phyloP scores from a whole-genome alignment of 2,797 vertebrate species.

The Diglossa cyanea region DNA sequence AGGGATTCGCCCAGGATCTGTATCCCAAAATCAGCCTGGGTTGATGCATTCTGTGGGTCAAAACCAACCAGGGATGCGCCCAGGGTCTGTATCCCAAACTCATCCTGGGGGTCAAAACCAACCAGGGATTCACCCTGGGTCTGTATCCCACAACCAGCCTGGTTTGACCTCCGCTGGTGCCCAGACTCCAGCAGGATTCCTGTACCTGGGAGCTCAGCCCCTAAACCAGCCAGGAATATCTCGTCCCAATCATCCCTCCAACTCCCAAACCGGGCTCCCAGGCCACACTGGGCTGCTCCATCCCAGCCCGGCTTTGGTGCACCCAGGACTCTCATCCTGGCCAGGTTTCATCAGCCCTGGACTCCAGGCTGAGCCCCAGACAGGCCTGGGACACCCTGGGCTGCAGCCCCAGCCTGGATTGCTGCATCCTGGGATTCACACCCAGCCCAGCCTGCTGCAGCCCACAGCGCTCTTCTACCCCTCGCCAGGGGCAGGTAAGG shows the following conservation, averaged over 20 bases:
- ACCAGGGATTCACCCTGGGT: accelerated
- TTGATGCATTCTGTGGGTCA: not conserved
- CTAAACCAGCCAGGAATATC: not conserved
- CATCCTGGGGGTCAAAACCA: not conserved
- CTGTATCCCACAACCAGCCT: not conserved
- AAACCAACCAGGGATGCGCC: accelerated
- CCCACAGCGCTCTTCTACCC: conserved; percentile 26
- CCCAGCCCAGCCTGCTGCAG: not conserved
- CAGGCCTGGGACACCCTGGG: not conserved
- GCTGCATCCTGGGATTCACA: not conserved
- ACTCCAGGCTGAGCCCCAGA: not conserved
- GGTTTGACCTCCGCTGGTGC: accelerated
- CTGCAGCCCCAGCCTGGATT: not conserved
- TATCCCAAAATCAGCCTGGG: accelerated
- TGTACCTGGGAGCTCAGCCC: not conserved
- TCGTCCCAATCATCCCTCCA: not conserved
- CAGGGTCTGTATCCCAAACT: not conserved
- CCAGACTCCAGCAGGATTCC: not conserved
- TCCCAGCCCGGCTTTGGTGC: not conserved
- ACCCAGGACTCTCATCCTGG: not conserved
- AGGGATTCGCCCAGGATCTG: accelerated
- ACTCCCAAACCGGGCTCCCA: not conserved
- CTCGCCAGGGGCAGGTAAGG: not conserved
- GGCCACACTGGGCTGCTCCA: not conserved
- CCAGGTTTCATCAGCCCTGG: not conserved